Conservation (phyloP, 2,888 invertebrate genomes). For the Tetheella fluctuosa region DNA sequence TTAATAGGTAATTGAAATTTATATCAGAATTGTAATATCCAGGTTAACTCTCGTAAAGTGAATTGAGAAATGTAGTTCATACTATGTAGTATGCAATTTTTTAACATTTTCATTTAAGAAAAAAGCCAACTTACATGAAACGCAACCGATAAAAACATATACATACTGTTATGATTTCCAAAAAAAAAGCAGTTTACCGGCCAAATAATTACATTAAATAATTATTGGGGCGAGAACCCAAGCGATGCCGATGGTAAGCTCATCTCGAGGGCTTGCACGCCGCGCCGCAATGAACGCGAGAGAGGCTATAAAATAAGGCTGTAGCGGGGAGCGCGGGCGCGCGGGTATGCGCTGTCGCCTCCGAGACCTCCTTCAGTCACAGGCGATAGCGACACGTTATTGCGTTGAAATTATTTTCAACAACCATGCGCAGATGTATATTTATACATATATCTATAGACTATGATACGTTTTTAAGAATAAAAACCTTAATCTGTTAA, state of each 20-base stretch:
- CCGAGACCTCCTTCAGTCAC: constrained; percentile 20
- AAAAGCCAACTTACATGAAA: constrained; percentile 40
- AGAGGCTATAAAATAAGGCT: constrained; percentile 73
- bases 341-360: constrained; percentile 37
- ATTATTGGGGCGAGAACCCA: constrained; percentile 73
- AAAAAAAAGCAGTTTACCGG: constrained; percentile 68
- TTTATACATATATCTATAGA: background rate
- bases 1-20: too few species aligned
- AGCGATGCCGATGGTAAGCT: constrained; percentile 64
- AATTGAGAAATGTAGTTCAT: background rate
- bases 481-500: background rate
- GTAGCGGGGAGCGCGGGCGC: constrained; percentile 37
- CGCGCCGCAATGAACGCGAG: constrained; percentile 49
- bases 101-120: background rate
- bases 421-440: background rate
- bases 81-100: background rate
- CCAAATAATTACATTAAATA: constrained; percentile 81
- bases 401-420: background rate
- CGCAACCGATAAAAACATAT: constrained; percentile 56
- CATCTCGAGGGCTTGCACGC: constrained; percentile 71
- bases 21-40: too few species aligned
- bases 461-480: background rate
- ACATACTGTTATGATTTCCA: constrained; percentile 68
- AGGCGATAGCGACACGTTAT: constrained; percentile 40
- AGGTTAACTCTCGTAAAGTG: background rate